Percentiles rank a stretch among this genome's conserved stretches.
Evolutionary conservation across 2,888 invertebrate species (phyloP).

Genomic region (Drosophila paucipuncta): DNA sequence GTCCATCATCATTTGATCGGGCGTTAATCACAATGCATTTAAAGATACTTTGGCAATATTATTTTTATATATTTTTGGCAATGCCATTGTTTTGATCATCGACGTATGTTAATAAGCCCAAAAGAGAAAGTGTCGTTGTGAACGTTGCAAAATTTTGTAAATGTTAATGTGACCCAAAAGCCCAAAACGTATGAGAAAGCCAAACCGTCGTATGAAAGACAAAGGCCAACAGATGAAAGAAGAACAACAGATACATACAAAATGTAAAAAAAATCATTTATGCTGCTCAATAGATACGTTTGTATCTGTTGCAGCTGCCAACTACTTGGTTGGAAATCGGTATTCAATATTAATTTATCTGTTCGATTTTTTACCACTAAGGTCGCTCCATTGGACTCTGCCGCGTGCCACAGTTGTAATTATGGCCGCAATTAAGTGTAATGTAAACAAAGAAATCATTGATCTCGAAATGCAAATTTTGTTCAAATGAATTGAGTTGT

Average conservation of each 20-base stretch:
- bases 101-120: slow-evolving; percentile 45
- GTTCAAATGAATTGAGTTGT: background rate
- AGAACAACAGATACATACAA: slow-evolving; percentile 16
- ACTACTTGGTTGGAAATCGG: slow-evolving; percentile 34
- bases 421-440: slow-evolving; percentile 10
- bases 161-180: slow-evolving; percentile 66
- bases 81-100: slow-evolving; percentile 45
- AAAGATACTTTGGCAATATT: slow-evolving; percentile 29
- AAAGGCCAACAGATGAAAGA: slow-evolving; percentile 39
- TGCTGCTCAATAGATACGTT: slow-evolving; percentile 41
- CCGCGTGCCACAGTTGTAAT: slow-evolving; percentile 7
- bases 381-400: slow-evolving; percentile 32
- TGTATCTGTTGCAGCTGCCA: slow-evolving; percentile 43
- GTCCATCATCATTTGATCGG: slow-evolving; percentile 11
- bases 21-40: slow-evolving; percentile 25
- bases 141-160: slow-evolving; percentile 57
- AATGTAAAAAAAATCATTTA: slow-evolving; percentile 8
- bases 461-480: slow-evolving; percentile 8
- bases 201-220: slow-evolving; percentile 21
- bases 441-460: slow-evolving; percentile 8
- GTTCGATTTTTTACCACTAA: slow-evolving; percentile 14
- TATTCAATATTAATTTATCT: slow-evolving; percentile 42
- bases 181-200: slow-evolving; percentile 50
- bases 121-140: slow-evolving; percentile 74
- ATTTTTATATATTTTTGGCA: slow-evolving; percentile 27